These are phyloP conservation scores for Anarrhichthys ocellatus DNA, from an alignment of 2,113 vertebrate genomes.

Conservation along the genomic window DNA sequence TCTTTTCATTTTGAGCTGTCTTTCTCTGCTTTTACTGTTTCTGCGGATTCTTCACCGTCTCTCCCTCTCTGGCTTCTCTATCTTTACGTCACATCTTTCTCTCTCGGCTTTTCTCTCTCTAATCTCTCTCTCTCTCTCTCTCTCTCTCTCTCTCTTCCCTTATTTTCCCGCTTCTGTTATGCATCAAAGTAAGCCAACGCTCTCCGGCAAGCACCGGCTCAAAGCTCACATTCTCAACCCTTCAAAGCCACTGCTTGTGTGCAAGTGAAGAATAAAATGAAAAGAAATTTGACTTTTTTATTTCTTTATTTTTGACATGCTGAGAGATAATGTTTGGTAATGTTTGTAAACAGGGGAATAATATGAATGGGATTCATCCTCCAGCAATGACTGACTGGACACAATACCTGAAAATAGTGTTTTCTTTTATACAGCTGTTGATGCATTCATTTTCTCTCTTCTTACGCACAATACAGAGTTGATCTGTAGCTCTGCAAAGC, in stretches of 20 bases:
- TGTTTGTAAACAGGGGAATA: conserved; percentile 11
- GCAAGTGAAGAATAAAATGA: conserved; percentile 34
- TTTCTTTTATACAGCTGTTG: not conserved
- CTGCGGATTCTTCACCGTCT: not conserved
- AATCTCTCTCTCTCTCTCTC: conserved; percentile 54
- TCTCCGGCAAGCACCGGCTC: conserved; percentile 54
- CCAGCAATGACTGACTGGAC: conserved; percentile 1
- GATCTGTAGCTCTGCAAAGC: not conserved
- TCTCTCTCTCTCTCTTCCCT: not conserved
- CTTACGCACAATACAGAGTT: not conserved
- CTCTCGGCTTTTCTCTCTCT: conserved; percentile 39
- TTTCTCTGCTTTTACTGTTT: conserved; percentile 10
- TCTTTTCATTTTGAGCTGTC: not conserved
- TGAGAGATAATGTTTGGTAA: conserved; percentile 12
- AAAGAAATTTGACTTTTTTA: conserved; percentile 19
- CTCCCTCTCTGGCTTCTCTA: conserved; percentile 17
- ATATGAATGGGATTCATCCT: conserved; percentile 37
- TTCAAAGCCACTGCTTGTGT: conserved; percentile 57
- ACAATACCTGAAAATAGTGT: conserved; percentile 5
- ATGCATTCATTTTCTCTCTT: not conserved
- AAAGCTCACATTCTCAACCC: conserved; percentile 64
- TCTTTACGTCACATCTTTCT: conserved; percentile 46
- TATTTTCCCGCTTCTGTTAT: conserved; percentile 45
- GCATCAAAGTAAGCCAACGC: conserved; percentile 68
- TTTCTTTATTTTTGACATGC: conserved; percentile 35